Evolutionary conservation across 2,797 vertebrate species (phyloP), one percentile per base, ranked within the genome.

Genomic region (Pteronotus mesoamericanus): DNA sequence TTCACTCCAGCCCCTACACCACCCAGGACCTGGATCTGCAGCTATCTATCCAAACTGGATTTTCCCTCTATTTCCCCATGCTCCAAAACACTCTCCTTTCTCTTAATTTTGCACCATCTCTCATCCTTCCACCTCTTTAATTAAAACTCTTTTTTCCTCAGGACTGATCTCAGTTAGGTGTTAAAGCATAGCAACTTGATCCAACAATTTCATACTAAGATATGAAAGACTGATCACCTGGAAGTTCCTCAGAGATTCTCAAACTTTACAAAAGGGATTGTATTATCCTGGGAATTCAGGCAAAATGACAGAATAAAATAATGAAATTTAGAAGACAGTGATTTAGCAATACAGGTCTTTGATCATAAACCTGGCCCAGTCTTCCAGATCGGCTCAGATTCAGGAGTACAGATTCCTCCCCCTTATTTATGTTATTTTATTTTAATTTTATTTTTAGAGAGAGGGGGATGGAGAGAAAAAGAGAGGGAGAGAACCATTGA

Each of bases 231-330:
- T 15, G 69, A 84, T 71, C 14, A 87, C 44, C 6, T 80, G 57
- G 51, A 92, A 92, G 37, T 0, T 69, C n/a, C 34, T 95, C 57
- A 71, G 71, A 18, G 68, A 87, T 87, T 84, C 39, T 87, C 46
- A 44, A 22, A 80, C 34, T n/a, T 88, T 92, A 75, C 34, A 78
- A 94, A 91, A 53, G 9, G 29, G 12, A 75, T 83, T 15, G 74
- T 21, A 72, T 87, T 94, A 66, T 74, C 22, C 22, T 82, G 34
- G 77, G n/a, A 85, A 86, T 86, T 77, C 68, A 86, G n/a, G 53
- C 19, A 94, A 91, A 93, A 89, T 32, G 7, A 26, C 32, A 93
- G 51, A 94, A 85, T 91, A 61, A 91, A 84, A 12, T 79, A 59
- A 87, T 34, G 37, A 75, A 75, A 19, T 88, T 91, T 69, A 75